Percentiles rank a stretch among this genome's conserved stretches.
These are phyloP conservation scores for Aleiodes alternator DNA, from an alignment of 2,888 invertebrate genomes.

Conservation along the genomic window DNA sequence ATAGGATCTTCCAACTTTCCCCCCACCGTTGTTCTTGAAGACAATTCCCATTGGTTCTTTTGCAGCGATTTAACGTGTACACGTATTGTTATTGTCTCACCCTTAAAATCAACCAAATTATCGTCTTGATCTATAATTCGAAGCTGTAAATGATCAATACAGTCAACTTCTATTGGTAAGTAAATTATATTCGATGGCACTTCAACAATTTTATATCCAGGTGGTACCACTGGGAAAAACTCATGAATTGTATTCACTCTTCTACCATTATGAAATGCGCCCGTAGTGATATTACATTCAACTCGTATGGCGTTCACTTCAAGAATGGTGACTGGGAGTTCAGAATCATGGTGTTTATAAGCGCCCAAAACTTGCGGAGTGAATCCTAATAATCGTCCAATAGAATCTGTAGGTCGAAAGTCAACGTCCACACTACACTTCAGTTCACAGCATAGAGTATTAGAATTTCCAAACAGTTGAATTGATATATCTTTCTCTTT, in stretches of 20 bases:
- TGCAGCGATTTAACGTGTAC: background rate
- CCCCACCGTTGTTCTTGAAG: background rate
- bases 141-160: slow-evolving; percentile 53
- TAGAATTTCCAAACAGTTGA: background rate
- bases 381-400: too few relatives aligned
- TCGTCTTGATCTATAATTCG: slow-evolving; percentile 56
- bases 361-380: slow-evolving; percentile 1
- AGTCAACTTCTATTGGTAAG: slow-evolving; percentile 44
- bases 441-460: background rate
- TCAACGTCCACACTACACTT: too few relatives aligned
- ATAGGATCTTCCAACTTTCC: too few relatives aligned
- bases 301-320: slow-evolving; percentile 54
- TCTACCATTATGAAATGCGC: slow-evolving; percentile 54
- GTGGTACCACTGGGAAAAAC: slow-evolving; percentile 53
- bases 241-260: slow-evolving; percentile 56
- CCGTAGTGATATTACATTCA: slow-evolving; percentile 57
- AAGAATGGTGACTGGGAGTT: slow-evolving; percentile 54
- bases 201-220: slow-evolving; percentile 57
- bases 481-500: background rate
- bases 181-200: slow-evolving; percentile 54
- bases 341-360: slow-evolving; percentile 47
- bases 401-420: too few relatives aligned
- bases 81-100: slow-evolving; percentile 55
- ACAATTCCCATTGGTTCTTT: background rate
- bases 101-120: slow-evolving; percentile 53